phyloP scores from a whole-genome alignment of 2,113 vertebrate genomes.

The Rhabdornis inornatus region DNA sequence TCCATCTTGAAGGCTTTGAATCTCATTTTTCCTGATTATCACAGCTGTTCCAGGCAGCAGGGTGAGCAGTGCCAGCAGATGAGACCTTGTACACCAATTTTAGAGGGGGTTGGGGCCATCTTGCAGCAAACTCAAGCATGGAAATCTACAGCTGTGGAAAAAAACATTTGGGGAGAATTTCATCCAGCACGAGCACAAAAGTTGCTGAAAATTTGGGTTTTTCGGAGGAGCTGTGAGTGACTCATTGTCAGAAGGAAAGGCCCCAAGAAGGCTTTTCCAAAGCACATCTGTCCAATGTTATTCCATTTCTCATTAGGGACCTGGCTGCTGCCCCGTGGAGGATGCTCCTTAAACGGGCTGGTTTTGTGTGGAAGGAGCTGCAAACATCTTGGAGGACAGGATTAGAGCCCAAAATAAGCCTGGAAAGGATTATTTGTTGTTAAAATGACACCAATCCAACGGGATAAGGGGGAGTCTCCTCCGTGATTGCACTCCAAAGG shows the following conservation, averaged over 20 bases:
- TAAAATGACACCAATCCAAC: background rate
- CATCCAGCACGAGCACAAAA: background rate
- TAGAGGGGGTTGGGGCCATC: background rate
- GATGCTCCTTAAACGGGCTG: background rate
- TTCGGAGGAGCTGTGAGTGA: background rate
- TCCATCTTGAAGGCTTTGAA: slow-evolving; percentile 38
- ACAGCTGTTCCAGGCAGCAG: slow-evolving; percentile 51
- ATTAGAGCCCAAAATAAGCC: background rate
- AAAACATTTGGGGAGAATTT: background rate
- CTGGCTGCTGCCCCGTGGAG: background rate
- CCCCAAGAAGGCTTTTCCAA: background rate
- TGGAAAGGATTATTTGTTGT: background rate
- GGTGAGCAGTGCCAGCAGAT: slow-evolving; percentile 41
- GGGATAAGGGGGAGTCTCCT: background rate
- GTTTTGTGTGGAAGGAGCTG: background rate
- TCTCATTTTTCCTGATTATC: slow-evolving; percentile 58
- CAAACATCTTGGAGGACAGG: background rate
- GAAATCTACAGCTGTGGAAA: background rate
- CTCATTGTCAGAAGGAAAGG: background rate
- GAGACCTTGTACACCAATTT: background rate
- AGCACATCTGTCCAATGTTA: background rate
- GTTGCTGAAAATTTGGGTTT: background rate
- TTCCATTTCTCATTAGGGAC: background rate
- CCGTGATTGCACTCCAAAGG: background rate
- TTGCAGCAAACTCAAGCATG: background rate